These are phyloP conservation scores for Apeltes quadracus DNA, from an alignment of 2,113 vertebrate species.

Conservation along the genomic window DNA sequence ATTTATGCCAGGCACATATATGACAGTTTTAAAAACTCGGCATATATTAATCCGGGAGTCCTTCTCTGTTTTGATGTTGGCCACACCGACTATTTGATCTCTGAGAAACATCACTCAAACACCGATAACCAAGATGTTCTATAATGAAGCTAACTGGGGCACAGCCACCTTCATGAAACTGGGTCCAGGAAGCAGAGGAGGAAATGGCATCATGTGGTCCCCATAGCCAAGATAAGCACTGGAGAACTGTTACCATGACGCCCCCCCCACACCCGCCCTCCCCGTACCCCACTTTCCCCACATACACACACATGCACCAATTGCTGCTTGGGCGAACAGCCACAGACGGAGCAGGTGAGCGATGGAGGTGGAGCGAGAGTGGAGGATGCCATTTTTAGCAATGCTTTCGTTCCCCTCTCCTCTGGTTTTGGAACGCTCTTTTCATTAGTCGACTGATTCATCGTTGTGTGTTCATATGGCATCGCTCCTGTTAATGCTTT, in stretches of 20 bases:
- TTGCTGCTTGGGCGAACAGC: slow-evolving; percentile 39
- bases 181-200: slow-evolving; percentile 20
- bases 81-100: neutral
- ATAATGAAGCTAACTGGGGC: slow-evolving; percentile 7
- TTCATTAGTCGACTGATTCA: slow-evolving; percentile 16
- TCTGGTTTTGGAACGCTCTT: slow-evolving; percentile 25
- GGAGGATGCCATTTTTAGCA: slow-evolving; percentile 64
- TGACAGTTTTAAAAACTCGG: neutral
- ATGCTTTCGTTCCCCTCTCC: slow-evolving; percentile 42
- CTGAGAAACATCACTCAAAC: neutral
- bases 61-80: neutral
- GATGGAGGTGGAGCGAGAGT: slow-evolving; percentile 13
- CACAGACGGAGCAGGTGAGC: slow-evolving; percentile 36
- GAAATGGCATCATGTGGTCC: slow-evolving; percentile 18
- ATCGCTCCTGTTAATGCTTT: neutral
- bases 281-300: too few relatives aligned
- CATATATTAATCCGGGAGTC: neutral
- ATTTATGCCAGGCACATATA: neutral
- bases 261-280: slow-evolving; percentile 36
- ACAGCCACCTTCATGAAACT: neutral
- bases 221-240: slow-evolving; percentile 48
- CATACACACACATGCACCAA: neutral
- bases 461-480: neutral
- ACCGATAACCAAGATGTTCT: neutral
- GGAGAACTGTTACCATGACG: slow-evolving; percentile 72